Evolutionary conservation across 1,140 invertebrate species (phyloP).

Genomic region (Panagrolaimus sp.): DNA sequence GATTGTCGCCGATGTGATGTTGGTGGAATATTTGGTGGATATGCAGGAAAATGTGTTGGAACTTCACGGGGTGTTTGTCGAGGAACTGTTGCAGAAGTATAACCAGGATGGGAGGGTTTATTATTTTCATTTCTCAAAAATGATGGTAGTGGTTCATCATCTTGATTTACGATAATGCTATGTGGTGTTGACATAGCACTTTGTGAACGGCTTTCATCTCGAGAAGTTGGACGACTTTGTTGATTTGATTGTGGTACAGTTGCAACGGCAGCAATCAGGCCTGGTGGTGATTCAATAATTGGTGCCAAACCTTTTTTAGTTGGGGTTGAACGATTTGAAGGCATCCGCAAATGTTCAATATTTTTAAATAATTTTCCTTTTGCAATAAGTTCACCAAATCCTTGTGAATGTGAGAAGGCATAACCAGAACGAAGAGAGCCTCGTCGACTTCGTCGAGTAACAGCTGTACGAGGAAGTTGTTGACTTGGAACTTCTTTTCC

Average conservation of each 20-base stretch:
- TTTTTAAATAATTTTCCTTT: slow-evolving; percentile 87
- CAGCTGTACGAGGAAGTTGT: slow-evolving; percentile 63
- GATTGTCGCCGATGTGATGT: neutral
- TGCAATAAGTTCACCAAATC: slow-evolving; percentile 93
- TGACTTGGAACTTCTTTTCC: slow-evolving; percentile 60
- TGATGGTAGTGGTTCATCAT: slow-evolving; percentile 11
- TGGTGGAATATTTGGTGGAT: slow-evolving; percentile 1
- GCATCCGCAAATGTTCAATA: slow-evolving; percentile 41
- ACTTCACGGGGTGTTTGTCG: neutral
- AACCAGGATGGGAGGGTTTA: neutral
- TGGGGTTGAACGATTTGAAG: slow-evolving; percentile 23
- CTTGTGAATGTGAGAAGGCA: slow-evolving; percentile 93
- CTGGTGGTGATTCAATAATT: slow-evolving; percentile 10
- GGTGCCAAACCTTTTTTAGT: neutral
- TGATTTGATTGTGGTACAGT: neutral
- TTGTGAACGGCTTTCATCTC: neutral
- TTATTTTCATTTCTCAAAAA: neutral
- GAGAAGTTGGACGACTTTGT: slow-evolving; percentile 8
- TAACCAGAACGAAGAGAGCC: slow-evolving; percentile 90
- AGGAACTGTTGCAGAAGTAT: neutral
- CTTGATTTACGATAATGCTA: slow-evolving; percentile 14
- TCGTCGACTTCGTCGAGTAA: slow-evolving; percentile 73
- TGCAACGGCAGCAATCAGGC: neutral
- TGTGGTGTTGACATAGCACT: neutral
- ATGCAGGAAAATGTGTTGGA: neutral